Percentiles rank a stretch among this genome's conserved stretches.
Conservation (phyloP, 2,888 invertebrate species). For the Sceliomorpha sp. region DNA sequence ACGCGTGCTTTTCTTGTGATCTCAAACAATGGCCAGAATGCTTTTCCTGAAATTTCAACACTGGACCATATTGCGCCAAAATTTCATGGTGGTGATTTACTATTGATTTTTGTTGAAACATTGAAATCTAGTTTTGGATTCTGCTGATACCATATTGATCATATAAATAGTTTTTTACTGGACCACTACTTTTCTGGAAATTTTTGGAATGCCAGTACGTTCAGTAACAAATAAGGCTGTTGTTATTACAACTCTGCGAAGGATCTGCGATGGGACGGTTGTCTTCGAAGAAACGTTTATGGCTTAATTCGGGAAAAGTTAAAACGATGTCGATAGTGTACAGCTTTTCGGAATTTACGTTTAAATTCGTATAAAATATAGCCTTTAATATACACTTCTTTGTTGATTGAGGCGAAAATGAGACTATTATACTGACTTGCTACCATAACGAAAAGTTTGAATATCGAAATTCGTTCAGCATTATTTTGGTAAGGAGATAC, state of each 20-base stretch:
- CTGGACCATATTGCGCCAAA: too few relatives aligned
- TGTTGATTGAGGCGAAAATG: not conserved
- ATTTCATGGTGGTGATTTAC: too few relatives aligned
- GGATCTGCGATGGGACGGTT: constrained; percentile 1
- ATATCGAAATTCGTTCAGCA: constrained; percentile 19
- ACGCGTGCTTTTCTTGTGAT: constrained; percentile 2
- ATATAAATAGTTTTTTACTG: too few relatives aligned
- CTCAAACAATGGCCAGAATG: constrained; percentile 1
- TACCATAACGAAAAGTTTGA: not conserved
- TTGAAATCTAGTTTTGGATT: too few relatives aligned
- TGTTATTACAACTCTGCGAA: not conserved
- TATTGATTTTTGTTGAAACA: too few relatives aligned
- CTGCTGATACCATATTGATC: too few relatives aligned
- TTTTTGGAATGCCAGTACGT: not conserved
- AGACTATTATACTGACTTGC: constrained; percentile 8
- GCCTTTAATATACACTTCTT: not conserved
- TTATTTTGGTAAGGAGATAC: constrained; percentile 22
- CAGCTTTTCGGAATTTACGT: constrained; percentile 37
- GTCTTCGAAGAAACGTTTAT: not conserved
- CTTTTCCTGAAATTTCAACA: too few relatives aligned
- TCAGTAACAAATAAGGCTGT: not conserved
- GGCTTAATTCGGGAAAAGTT: not conserved
- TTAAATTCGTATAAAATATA: not conserved
- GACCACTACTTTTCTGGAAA: too few relatives aligned
- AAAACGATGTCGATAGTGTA: constrained; percentile 46